Conservation (phyloP, 2,797 vertebrate species). For the Channa striata region DNA sequence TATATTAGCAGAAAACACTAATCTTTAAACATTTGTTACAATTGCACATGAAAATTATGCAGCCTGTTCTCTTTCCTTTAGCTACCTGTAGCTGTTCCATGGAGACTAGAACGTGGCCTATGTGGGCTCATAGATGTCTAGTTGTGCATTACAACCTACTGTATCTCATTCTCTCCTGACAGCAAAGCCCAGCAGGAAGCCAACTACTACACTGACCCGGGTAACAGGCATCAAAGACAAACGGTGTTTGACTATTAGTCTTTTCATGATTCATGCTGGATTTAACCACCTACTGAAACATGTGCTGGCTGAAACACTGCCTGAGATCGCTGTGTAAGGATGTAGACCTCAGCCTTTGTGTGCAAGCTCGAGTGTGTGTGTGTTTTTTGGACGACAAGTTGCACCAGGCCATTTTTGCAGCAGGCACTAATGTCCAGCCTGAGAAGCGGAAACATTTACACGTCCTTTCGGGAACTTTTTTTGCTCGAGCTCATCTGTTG, state of each 20-base stretch:
- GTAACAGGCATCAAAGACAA: slow-evolving; percentile 29
- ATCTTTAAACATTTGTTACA: not conserved
- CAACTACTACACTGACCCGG: slow-evolving; percentile 7
- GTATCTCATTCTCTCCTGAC: slow-evolving; percentile 17
- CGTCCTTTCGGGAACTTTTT: slow-evolving; percentile 26
- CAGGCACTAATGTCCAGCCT: slow-evolving; percentile 22
- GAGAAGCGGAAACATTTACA: slow-evolving; percentile 32
- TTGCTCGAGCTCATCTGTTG: slow-evolving; percentile 48
- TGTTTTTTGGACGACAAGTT: slow-evolving; percentile 25
- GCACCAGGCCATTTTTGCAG: slow-evolving; percentile 44
- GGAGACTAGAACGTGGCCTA: slow-evolving; percentile 11
- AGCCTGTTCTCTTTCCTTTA: not conserved
- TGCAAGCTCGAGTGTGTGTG: slow-evolving; percentile 3
- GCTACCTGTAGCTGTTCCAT: slow-evolving; percentile 28
- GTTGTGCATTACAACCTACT: slow-evolving; percentile 22
- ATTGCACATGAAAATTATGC: not conserved
- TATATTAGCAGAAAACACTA: not conserved
- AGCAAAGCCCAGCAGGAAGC: slow-evolving; percentile 15
- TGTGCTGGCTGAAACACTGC: slow-evolving; percentile 5
- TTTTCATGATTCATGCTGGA: slow-evolving; percentile 48
- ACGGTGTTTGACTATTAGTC: slow-evolving; percentile 38
- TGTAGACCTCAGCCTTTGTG: slow-evolving; percentile 41
- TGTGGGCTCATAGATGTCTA: slow-evolving; percentile 29
- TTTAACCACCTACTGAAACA: slow-evolving; percentile 36
- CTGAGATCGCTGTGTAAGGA: slow-evolving; percentile 15